Evolutionary conservation across 2,113 vertebrate genomes (phyloP).

Genomic region (Probosciger aterrimus): DNA sequence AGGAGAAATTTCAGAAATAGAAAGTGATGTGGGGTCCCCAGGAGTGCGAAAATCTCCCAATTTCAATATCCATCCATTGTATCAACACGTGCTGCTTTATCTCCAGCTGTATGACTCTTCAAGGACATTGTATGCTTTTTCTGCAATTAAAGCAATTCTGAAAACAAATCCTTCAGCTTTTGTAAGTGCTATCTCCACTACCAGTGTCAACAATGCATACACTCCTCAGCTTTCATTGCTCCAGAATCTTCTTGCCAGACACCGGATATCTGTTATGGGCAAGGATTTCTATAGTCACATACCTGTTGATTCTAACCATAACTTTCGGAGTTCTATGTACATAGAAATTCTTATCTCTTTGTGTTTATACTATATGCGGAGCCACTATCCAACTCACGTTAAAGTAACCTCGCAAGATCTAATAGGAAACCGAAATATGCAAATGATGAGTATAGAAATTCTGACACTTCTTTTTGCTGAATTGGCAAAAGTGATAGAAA

Average conservation of each 20-base stretch:
- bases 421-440: constrained; percentile 96
- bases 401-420: constrained; percentile 88
- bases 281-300: constrained; percentile 98
- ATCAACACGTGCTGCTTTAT: constrained; percentile 96
- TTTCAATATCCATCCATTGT: constrained; percentile 94
- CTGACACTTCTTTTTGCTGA: constrained; percentile 93
- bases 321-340: constrained; percentile 97
- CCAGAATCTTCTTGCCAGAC: constrained; percentile 93
- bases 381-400: constrained; percentile 93
- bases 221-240: constrained; percentile 94
- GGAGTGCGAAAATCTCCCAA: constrained; percentile 79
- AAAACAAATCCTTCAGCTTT: constrained; percentile 90
- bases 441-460: constrained; percentile 96
- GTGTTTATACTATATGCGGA: constrained; percentile 93
- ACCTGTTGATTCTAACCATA: constrained; percentile 91
- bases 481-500: constrained; percentile 90
- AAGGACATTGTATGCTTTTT: constrained; percentile 91
- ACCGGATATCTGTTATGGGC: constrained; percentile 97
- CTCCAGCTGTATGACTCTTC: constrained; percentile 96
- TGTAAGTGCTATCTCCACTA: constrained; percentile 96
- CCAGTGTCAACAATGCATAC: constrained; percentile 95
- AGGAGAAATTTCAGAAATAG: constrained; percentile 97
- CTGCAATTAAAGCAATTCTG: constrained; percentile 92
- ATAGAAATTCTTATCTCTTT: constrained; percentile 97
- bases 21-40: constrained; percentile 93